A percentile compares a stretch with the other conserved stretches of the same genome.
Conservation (phyloP, 1,140 invertebrate species). For the Rhagoletis zephyria region DNA sequence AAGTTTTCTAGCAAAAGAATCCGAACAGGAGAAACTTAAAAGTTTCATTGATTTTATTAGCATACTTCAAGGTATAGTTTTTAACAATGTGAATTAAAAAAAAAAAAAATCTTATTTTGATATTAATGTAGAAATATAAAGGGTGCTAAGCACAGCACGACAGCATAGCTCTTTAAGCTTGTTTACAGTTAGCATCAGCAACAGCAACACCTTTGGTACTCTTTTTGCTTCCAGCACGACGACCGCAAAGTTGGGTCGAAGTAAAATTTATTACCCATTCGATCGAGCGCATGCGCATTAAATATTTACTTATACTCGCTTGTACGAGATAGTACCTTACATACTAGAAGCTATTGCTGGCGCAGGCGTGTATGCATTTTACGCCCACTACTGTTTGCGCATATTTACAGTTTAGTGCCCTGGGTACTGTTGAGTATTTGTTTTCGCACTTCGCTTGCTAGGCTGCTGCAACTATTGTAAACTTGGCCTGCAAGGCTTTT, state of each 20-base stretch:
- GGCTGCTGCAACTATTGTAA: background rate
- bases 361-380: background rate
- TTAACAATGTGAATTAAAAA: background rate
- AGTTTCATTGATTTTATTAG: background rate
- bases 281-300: background rate
- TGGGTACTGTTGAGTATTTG: background rate
- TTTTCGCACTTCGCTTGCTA: background rate
- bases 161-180: background rate
- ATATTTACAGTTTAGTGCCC: background rate
- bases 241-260: conserved; percentile 3
- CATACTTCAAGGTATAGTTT: background rate
- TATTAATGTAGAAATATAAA: too few species aligned
- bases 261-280: conserved; percentile 33
- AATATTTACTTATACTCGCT: too few species aligned
- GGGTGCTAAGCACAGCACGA: too few species aligned
- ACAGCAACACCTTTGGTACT: background rate
- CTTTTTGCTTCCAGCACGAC: background rate
- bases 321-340: background rate
- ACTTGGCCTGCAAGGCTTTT: background rate
- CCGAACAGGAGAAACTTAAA: background rate
- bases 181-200: background rate
- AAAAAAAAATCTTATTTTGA: too few species aligned
- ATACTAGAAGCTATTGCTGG: background rate
- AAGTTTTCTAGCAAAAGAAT: background rate
- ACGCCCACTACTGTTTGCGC: conserved; percentile 19